These are phyloP conservation scores for Pipistrellus pipistrellus DNA, from an alignment of 2,797 vertebrate genomes.

Conservation along the genomic window DNA sequence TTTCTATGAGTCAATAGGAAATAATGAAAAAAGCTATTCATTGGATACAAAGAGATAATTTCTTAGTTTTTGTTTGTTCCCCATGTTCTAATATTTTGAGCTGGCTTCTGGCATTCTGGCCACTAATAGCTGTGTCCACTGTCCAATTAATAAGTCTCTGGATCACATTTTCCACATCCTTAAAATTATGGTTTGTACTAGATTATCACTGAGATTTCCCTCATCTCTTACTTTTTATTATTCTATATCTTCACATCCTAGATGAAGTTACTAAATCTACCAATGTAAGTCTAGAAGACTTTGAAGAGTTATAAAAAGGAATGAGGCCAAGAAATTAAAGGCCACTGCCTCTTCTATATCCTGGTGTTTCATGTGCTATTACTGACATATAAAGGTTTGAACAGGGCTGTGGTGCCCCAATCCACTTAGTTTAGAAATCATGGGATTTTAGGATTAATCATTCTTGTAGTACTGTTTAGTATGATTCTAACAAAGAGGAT, in stretches of 20 bases:
- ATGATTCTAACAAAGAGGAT: background rate
- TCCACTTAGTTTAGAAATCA: background rate
- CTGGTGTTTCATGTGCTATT: background rate
- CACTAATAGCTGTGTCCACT: background rate
- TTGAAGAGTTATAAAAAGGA: background rate
- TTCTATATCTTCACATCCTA: background rate
- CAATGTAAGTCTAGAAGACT: background rate
- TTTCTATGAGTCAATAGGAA: background rate
- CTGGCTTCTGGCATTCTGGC: background rate
- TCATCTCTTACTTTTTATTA: background rate
- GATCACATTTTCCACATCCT: background rate
- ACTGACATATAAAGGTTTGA: background rate
- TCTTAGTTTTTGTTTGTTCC: background rate
- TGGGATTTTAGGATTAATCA: background rate
- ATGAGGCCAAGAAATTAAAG: background rate
- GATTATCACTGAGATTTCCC: background rate
- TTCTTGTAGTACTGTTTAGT: background rate
- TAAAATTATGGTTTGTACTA: slow-evolving; percentile 17
- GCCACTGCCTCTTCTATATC: background rate
- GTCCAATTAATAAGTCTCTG: background rate
- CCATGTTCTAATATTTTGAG: background rate
- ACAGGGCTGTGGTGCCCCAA: background rate
- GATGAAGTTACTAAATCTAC: background rate
- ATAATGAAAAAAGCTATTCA: background rate
- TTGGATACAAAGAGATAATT: background rate